A percentile compares a stretch with the other conserved stretches of the same genome.
Conservation (phyloP, 2,797 vertebrate species). For the Hydrophis major region DNA sequence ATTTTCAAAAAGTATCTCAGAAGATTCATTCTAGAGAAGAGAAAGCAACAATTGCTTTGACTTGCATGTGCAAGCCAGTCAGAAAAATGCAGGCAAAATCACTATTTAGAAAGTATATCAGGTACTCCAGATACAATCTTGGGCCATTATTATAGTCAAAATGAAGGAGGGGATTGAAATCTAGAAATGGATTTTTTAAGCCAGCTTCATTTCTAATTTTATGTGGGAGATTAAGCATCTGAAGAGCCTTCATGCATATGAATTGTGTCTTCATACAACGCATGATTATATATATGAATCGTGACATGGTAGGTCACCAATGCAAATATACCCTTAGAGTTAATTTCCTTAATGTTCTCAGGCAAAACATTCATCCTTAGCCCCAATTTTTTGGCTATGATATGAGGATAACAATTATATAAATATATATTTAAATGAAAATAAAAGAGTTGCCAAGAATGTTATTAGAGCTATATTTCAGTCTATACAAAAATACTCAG, state of each 20-base stretch:
- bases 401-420: not conserved
- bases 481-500: not conserved
- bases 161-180: not conserved
- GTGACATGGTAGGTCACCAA: not conserved
- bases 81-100: not conserved
- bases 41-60: not conserved
- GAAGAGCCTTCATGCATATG: not conserved
- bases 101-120: not conserved
- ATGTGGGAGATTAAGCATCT: not conserved
- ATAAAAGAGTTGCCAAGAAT: not conserved
- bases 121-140: not conserved
- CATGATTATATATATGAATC: not conserved
- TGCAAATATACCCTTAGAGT: not conserved
- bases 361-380: not conserved
- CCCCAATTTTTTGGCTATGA: not conserved
- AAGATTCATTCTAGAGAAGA: not conserved
- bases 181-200: not conserved
- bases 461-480: not conserved
- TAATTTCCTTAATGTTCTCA: not conserved
- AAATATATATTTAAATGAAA: not conserved
- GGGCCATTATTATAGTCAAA: not conserved
- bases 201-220: not conserved
- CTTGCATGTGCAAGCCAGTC: not conserved
- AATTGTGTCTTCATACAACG: not conserved
- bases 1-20: not conserved